Conservation (phyloP, 2,113 vertebrate species). For the Elachura formosa region DNA sequence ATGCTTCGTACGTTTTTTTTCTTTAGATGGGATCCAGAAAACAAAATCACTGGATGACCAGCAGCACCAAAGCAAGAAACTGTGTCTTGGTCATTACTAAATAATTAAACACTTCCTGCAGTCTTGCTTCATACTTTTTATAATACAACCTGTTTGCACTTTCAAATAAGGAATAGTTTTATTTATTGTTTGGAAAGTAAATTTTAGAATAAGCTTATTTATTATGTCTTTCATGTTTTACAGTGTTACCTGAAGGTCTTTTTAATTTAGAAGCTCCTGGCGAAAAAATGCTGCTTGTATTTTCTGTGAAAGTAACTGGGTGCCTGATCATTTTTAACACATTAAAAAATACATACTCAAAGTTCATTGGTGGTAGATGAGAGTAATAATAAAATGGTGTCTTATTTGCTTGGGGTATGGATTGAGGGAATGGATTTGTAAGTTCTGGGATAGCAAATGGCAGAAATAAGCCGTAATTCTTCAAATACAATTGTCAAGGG, state of each 20-base stretch:
- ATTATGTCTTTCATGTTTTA: slow-evolving; percentile 46
- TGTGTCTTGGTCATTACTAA: slow-evolving; percentile 62
- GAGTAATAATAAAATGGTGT: background rate
- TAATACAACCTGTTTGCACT: slow-evolving; percentile 46
- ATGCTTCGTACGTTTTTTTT: background rate
- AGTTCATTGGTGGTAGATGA: background rate
- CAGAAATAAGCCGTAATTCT: background rate
- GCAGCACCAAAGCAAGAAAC: slow-evolving; percentile 66
- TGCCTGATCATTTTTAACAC: background rate
- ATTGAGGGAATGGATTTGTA: background rate
- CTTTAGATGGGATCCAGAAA: slow-evolving; percentile 65
- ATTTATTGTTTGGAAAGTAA: slow-evolving; percentile 47
- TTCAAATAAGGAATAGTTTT: slow-evolving; percentile 47
- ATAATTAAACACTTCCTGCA: slow-evolving; percentile 1
- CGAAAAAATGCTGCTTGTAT: slow-evolving; percentile 23
- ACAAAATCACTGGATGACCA: slow-evolving; percentile 50
- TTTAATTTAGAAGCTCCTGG: slow-evolving; percentile 34
- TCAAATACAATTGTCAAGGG: background rate
- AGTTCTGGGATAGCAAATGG: background rate
- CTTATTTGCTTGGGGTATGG: background rate
- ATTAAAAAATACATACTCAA: background rate
- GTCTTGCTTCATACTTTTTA: slow-evolving; percentile 37
- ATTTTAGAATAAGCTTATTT: slow-evolving; percentile 61
- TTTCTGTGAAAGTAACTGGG: slow-evolving; percentile 15
- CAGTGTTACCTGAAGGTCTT: background rate